Evolutionary conservation across 2,888 invertebrate genomes (phyloP).

Genomic region (Oscheius onirici): DNA sequence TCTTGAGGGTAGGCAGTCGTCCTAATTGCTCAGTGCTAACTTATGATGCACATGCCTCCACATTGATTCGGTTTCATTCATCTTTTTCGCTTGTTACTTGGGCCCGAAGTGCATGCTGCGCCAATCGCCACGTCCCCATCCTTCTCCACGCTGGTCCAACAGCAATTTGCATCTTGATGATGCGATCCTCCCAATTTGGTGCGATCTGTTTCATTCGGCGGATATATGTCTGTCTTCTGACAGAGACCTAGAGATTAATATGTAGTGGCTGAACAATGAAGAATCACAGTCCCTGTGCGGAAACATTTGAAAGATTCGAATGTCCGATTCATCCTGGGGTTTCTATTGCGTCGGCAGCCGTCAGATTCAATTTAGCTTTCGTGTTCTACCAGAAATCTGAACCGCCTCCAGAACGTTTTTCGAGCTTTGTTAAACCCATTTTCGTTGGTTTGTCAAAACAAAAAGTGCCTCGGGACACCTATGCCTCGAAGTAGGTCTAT

Average conservation of each 20-base stretch:
- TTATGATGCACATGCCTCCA: conserved; percentile 33
- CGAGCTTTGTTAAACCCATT: background rate
- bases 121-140: conserved; percentile 12
- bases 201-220: conserved; percentile 5
- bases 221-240: background rate
- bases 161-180: conserved; percentile 32
- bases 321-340: background rate
- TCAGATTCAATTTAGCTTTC: conserved; percentile 26
- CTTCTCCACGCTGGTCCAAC: conserved; percentile 25
- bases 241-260: background rate
- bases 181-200: conserved; percentile 16
- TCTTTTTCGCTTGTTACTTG: conserved; percentile 31
- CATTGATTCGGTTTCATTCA: conserved; percentile 33
- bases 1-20: conserved; percentile 1
- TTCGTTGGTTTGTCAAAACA: background rate
- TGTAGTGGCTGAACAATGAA: background rate
- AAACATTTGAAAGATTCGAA: background rate
- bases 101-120: conserved; percentile 18
- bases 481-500: background rate
- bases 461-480: background rate
- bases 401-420: background rate
- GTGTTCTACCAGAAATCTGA: conserved; percentile 30
- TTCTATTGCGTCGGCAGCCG: conserved; percentile 1
- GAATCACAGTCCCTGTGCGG: background rate
- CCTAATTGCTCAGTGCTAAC: conserved; percentile 32